These are phyloP conservation scores for Iselma pallidipennis DNA, from an alignment of 2,888 invertebrate species.

Conservation along the genomic window DNA sequence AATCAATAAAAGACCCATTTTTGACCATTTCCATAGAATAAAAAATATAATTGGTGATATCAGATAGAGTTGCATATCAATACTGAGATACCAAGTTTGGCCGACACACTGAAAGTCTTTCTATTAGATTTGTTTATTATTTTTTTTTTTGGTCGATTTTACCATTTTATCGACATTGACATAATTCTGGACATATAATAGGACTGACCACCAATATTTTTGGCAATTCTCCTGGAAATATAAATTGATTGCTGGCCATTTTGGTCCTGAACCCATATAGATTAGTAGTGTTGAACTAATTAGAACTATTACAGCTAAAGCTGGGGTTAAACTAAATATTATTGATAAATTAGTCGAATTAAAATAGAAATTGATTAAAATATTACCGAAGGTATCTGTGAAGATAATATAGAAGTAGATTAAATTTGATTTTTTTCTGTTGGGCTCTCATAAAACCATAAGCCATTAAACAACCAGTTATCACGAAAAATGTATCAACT, in stretches of 20 bases:
- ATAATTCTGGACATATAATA: constrained; percentile 45
- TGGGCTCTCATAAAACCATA: constrained; percentile 31
- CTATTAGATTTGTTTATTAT: constrained; percentile 1
- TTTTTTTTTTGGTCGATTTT: not conserved
- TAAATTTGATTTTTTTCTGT: constrained; percentile 25
- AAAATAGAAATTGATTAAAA: constrained; percentile 49
- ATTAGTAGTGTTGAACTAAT: constrained; percentile 55
- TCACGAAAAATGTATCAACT: constrained; percentile 33
- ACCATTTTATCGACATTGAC: constrained; percentile 30
- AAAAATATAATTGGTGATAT: constrained; percentile 58
- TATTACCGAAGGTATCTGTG: constrained; percentile 29
- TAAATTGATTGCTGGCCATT: constrained; percentile 49
- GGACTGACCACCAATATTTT: constrained; percentile 42
- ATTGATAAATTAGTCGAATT: not conserved
- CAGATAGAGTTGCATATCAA: constrained; percentile 63
- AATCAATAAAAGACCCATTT: constrained; percentile 28
- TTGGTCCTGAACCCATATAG: constrained; percentile 58
- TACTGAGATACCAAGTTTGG: constrained; percentile 64
- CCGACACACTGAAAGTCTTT: constrained; percentile 57
- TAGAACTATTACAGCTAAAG: constrained; percentile 55
- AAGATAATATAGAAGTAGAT: constrained; percentile 24
- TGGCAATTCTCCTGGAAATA: constrained; percentile 35
- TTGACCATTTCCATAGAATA: constrained; percentile 54
- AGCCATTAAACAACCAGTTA: constrained; percentile 26
- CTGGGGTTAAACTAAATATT: constrained; percentile 56